Evolutionary conservation across 2,888 invertebrate species (phyloP).

Genomic region (Acronicta psi): DNA sequence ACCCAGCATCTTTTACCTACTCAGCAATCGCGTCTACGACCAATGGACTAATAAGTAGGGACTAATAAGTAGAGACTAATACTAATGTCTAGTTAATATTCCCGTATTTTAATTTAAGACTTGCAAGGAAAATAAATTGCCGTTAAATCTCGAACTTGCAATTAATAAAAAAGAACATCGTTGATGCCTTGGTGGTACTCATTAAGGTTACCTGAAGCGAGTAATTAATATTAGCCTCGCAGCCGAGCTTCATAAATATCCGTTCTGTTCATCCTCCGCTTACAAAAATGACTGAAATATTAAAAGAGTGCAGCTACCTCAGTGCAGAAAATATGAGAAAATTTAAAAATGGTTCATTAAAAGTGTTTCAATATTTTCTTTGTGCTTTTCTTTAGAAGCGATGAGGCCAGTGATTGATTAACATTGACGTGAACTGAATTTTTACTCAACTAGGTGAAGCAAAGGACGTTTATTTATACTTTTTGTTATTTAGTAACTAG

Average conservation of each 20-base stretch:
- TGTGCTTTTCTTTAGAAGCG: background rate
- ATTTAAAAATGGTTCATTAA: conserved; percentile 7
- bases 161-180: background rate
- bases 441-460: background rate
- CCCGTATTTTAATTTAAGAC: no score
- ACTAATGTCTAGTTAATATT: no score
- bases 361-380: background rate
- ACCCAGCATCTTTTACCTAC: no score
- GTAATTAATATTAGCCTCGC: conserved; percentile 38
- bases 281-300: conserved; percentile 19
- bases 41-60: no score
- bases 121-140: no score
- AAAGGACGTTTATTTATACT: no score
- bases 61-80: no score
- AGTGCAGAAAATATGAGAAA: conserved; percentile 7
- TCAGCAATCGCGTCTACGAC: no score
- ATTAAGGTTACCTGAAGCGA: conserved; percentile 13
- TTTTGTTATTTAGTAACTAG: no score
- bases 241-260: conserved; percentile 24
- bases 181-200: conserved; percentile 2
- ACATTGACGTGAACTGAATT: background rate
- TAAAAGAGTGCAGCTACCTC: conserved; percentile 20
- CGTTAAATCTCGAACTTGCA: background rate
- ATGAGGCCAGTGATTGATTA: conserved; percentile 2
- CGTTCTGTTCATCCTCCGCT: conserved; percentile 6